These are phyloP conservation scores for Rhopalosiphum maidis DNA, from an alignment of 1,140 invertebrate genomes.

Conservation along the genomic window DNA sequence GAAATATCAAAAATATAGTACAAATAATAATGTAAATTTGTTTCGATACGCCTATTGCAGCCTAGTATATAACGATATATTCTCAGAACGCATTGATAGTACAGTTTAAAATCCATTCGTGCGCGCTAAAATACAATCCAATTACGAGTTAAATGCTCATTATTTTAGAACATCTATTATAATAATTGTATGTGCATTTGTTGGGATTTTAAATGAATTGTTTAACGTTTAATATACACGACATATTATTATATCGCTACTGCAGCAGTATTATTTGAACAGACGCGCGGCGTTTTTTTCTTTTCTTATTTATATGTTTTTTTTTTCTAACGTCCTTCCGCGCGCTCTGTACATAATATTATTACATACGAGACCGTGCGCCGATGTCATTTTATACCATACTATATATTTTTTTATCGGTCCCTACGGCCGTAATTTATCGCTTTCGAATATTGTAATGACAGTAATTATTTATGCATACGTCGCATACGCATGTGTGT, in stretches of 20 bases:
- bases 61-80: not conserved
- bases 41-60: no score
- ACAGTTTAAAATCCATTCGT: not conserved
- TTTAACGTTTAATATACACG: not conserved
- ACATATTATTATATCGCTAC: not conserved
- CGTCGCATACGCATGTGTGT: not conserved
- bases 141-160: not conserved
- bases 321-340: not conserved
- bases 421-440: constrained; percentile 32
- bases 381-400: not conserved
- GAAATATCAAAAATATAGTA: no score
- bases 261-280: not conserved
- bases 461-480: constrained; percentile 32
- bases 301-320: not conserved
- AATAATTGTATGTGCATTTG: not conserved
- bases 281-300: not conserved
- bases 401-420: constrained; percentile 27
- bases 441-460: constrained; percentile 31
- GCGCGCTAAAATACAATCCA: not conserved
- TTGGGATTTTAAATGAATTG: not conserved
- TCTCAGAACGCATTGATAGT: not conserved
- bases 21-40: no score
- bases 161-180: not conserved
- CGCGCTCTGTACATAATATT: not conserved
- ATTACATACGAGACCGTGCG: not conserved